Evolutionary conservation across 2,113 vertebrate species (phyloP), one percentile per base, ranked within the genome.

Genomic region (Trogon melanurus): DNA sequence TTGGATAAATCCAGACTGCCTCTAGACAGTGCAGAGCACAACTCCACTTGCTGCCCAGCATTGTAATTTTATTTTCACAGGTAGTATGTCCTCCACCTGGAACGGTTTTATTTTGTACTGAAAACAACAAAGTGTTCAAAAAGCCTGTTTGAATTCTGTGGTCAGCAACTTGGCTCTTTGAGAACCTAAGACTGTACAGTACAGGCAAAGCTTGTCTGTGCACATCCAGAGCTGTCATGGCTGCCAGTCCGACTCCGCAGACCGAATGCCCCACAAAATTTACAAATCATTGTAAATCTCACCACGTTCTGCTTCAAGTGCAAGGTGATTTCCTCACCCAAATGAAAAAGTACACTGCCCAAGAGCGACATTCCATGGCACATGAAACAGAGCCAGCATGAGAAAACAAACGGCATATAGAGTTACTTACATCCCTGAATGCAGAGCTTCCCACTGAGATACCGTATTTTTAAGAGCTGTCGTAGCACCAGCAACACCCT

Each of bases 51-150:
- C 72, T 95, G 75, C 80, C 57, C 72, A 95, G 79, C 67, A 60
- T 16, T 81, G 60, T 88, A 22, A 65, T 86, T 83, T 90, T 91
- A n/a, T 94, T 96, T 95, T 80, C 89, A 90, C 90, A 95, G 90
- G 92, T 95, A 93, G 47, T 56, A 75, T 69, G 75, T 83, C 70
- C 58, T 75, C 48, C 75, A 93, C 90, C 64, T 92, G 72, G 79
- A 85, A 89, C 0, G 0, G 64, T 76, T 94, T 95, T 62, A 87
- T 53, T 93, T 75, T 44, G 23, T 60, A 67, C 57, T 64, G 48
- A 93, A 89, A 90, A 80, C 22, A 44, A 34, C 4, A 7, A 26
- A 74, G 30, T 5, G 20, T 78, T 91, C 69, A 87, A 61, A 62
- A 81, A 82, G 30, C 36, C 61, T 79, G 19, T 66, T 62, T 92